Conservation (phyloP, 2,113 vertebrate species). For the Irena cyanogastra region DNA sequence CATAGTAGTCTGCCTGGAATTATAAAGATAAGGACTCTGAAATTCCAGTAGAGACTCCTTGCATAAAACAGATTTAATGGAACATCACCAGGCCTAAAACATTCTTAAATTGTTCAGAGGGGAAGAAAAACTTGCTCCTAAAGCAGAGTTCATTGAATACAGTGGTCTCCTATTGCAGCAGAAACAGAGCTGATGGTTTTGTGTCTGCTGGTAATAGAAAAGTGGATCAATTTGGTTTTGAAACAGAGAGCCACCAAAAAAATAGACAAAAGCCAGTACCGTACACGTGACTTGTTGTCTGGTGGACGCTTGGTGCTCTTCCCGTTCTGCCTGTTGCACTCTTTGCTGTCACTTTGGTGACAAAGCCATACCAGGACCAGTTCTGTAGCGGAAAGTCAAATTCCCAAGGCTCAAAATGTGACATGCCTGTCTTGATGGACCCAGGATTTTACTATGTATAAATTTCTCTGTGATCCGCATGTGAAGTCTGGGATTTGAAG, state of each 20-base stretch:
- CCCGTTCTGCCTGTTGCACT: background rate
- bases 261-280: background rate
- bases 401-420: background rate
- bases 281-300: background rate
- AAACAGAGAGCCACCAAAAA: background rate
- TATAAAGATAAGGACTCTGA: background rate
- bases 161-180: background rate
- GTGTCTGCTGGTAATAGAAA: background rate
- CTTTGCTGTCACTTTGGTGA: background rate
- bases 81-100: background rate
- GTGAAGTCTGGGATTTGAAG: background rate
- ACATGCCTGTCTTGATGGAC: background rate
- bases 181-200: background rate
- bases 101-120: background rate
- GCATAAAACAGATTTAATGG: background rate
- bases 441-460: background rate
- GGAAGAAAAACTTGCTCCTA: background rate
- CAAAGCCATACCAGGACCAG: fast-evolving
- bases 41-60: background rate
- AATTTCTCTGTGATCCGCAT: background rate
- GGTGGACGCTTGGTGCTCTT: background rate
- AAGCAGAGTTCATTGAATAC: background rate
- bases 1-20: background rate
- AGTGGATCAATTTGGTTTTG: background rate
- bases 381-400: background rate